Evolutionary conservation across 2,113 vertebrate genomes (phyloP).

Genomic region (Glaucomys volans): DNA sequence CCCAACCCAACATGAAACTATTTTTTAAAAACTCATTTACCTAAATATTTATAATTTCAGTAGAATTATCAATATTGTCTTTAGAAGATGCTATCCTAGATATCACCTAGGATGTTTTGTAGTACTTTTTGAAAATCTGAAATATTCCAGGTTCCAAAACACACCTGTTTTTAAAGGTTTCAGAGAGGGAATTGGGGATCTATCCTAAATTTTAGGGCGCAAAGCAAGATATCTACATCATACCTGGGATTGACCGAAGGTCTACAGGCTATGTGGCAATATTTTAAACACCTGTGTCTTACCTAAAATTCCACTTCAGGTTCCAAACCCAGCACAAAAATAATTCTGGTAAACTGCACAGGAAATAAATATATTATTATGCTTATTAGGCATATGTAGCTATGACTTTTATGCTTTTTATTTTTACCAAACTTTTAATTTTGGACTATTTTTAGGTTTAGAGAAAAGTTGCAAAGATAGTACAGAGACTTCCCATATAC

Average conservation of each 20-base stretch:
- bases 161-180: background rate
- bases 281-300: background rate
- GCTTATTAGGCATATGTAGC: background rate
- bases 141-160: background rate
- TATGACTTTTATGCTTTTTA: background rate
- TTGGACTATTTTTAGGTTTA: conserved; percentile 16
- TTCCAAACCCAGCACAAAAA: background rate
- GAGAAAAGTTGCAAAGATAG: background rate
- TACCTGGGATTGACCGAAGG: background rate
- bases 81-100: background rate
- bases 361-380: conserved; percentile 33
- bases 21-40: background rate
- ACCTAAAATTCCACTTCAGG: background rate
- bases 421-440: conserved; percentile 31
- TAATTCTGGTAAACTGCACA: conserved; percentile 14
- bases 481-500: background rate
- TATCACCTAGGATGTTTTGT: background rate
- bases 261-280: background rate
- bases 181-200: background rate
- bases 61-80: background rate
- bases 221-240: background rate
- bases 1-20: background rate
- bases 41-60: background rate
- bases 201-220: background rate
- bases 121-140: background rate